Percentiles rank a stretch among this genome's conserved stretches.
phyloP scores from a whole-genome alignment of 2,888 invertebrate species.

The Cyrtodaria siliqua region DNA sequence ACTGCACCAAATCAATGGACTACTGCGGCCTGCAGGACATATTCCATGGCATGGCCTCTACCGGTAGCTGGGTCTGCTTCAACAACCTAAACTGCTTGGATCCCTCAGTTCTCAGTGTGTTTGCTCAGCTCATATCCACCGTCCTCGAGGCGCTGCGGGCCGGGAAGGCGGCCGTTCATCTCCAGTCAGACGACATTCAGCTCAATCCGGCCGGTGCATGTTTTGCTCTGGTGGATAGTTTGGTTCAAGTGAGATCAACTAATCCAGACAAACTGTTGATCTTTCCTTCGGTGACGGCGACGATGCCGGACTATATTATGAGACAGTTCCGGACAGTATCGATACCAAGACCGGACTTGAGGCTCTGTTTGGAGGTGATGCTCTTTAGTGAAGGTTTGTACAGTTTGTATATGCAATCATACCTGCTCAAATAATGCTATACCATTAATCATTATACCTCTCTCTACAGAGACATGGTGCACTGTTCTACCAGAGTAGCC shows the following conservation, averaged over 20 bases:
- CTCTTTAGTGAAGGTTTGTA: conserved; percentile 82
- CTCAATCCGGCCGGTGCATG: conserved; percentile 77
- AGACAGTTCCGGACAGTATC: conserved; percentile 82
- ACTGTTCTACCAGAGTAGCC: too few relatives aligned
- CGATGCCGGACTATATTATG: conserved; percentile 79
- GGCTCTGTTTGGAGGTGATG: conserved; percentile 78
- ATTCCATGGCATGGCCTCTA: conserved; percentile 82
- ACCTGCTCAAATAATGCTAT: background rate
- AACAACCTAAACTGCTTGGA: conserved; percentile 78
- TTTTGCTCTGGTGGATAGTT: conserved; percentile 79
- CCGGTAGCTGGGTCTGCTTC: conserved; percentile 84
- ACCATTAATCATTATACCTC: too few relatives aligned
- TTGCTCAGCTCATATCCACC: conserved; percentile 79
- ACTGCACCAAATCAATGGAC: conserved; percentile 80
- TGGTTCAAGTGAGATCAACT: conserved; percentile 72
- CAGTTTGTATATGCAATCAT: background rate
- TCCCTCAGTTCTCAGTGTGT: conserved; percentile 79
- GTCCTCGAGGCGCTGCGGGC: conserved; percentile 79
- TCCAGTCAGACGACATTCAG: conserved; percentile 80
- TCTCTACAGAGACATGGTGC: too few relatives aligned
- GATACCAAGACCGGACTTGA: conserved; percentile 79
- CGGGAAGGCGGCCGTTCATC: conserved; percentile 76
- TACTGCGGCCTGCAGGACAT: conserved; percentile 81
- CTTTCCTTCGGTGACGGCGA: conserved; percentile 77
- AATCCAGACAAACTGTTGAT: conserved; percentile 80